Percentiles rank a stretch among this genome's conserved stretches.
phyloP scores from a whole-genome alignment of 2,888 invertebrate genomes.

The Athalia cordata region DNA sequence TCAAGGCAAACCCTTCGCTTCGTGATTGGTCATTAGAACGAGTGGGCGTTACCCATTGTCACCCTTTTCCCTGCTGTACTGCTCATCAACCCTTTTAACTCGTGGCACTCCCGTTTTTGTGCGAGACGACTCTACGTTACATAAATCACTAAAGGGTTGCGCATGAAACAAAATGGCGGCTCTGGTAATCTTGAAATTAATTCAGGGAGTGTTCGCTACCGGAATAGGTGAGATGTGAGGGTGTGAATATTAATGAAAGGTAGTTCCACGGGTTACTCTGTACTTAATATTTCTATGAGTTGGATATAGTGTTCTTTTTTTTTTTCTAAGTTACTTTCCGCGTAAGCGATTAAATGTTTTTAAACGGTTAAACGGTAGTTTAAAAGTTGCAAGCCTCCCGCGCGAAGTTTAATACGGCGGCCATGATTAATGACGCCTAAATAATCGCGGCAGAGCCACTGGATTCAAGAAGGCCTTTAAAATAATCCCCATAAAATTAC shows the following conservation, averaged over 20 bases:
- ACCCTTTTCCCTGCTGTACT: conserved; percentile 43
- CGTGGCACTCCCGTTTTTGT: background rate
- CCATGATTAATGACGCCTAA: conserved; percentile 64
- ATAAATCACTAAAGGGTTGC: conserved; percentile 8
- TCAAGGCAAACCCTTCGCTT: conserved; percentile 56
- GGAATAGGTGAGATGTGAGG: background rate
- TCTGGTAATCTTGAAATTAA: background rate
- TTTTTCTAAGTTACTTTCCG: background rate
- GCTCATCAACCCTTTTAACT: conserved; percentile 59
- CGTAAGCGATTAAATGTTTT: conserved; percentile 31
- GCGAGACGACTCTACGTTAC: background rate
- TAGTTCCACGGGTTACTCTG: too few species aligned
- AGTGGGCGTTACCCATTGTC: conserved; percentile 60
- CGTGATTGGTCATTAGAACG: conserved; percentile 61
- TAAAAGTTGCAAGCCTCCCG: conserved; percentile 42
- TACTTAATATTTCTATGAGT: too few species aligned
- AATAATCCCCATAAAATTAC: conserved; percentile 67
- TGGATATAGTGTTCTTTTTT: background rate
- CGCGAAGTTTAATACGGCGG: conserved; percentile 51
- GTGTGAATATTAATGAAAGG: background rate
- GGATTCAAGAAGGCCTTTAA: conserved; percentile 63
- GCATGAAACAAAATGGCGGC: conserved; percentile 17
- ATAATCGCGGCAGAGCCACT: conserved; percentile 63
- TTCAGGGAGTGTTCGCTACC: background rate
- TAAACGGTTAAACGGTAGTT: conserved; percentile 43